A percentile compares a stretch with the other conserved stretches of the same genome.
These are phyloP conservation scores for Serranus cabrilla DNA, from an alignment of 2,797 vertebrate species.

Conservation along the genomic window DNA sequence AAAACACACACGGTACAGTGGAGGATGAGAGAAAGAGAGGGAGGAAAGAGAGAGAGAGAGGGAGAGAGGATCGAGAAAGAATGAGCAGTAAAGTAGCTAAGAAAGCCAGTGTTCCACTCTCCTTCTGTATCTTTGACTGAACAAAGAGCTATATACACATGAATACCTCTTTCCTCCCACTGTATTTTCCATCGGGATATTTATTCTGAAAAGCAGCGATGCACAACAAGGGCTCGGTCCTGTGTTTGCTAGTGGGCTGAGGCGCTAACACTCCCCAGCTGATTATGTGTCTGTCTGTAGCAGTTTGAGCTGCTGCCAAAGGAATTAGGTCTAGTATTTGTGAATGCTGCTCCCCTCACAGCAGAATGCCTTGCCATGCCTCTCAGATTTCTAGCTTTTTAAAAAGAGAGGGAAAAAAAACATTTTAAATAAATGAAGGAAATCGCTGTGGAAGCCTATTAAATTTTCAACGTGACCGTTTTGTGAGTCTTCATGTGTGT, in stretches of 20 bases:
- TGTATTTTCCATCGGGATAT: conserved; percentile 82
- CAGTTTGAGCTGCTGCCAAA: conserved; percentile 88
- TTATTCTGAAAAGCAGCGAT: conserved; percentile 83
- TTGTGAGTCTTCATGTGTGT: conserved; percentile 88
- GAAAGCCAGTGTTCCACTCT: conserved; percentile 75
- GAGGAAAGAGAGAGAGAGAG: conserved; percentile 40
- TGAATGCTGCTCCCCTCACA: conserved; percentile 84
- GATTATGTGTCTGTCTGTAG: conserved; percentile 89
- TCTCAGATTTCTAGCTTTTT: conserved; percentile 81
- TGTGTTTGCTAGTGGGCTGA: conserved; percentile 84
- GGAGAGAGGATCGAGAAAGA: conserved; percentile 66
- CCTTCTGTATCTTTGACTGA: conserved; percentile 77
- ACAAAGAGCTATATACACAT: conserved; percentile 81
- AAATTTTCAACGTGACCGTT: conserved; percentile 87
- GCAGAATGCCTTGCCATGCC: conserved; percentile 80
- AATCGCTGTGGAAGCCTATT: conserved; percentile 88
- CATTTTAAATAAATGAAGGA: conserved; percentile 88
- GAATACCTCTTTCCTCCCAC: conserved; percentile 78
- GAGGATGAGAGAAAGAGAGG: conserved; percentile 67
- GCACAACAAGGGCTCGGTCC: conserved; percentile 82
- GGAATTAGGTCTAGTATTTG: conserved; percentile 88
- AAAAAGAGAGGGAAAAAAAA: conserved; percentile 58
- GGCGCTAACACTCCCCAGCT: conserved; percentile 85
- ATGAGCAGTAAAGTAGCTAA: conserved; percentile 73
- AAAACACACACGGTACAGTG: conserved; percentile 80